A percentile compares a stretch with the other conserved stretches of the same genome.
Evolutionary conservation across 2,888 invertebrate genomes (phyloP).

Genomic region (Metallyticus violacea): DNA sequence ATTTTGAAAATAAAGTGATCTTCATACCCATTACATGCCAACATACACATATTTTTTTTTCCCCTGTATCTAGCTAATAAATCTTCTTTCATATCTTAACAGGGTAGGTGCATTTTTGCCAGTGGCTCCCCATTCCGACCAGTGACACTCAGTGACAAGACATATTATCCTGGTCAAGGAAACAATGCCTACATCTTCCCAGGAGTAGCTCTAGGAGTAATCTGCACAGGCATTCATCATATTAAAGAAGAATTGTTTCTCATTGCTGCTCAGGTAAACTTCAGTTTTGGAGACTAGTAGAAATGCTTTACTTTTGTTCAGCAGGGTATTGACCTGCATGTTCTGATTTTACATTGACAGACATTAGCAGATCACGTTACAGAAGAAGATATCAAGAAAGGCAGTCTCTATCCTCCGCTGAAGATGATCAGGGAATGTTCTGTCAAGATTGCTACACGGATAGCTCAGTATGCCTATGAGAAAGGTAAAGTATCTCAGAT

Average conservation of each 20-base stretch:
- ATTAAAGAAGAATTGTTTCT: conserved; percentile 93
- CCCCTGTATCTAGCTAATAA: not conserved
- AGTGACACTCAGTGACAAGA: conserved; percentile 73
- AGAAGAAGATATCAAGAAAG: conserved; percentile 74
- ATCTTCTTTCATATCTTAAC: conserved; percentile 33
- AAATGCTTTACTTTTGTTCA: not conserved
- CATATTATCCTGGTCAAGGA: conserved; percentile 90
- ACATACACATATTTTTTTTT: not conserved
- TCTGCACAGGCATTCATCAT: conserved; percentile 87
- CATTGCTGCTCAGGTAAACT: conserved; percentile 79
- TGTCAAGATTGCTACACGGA: conserved; percentile 80
- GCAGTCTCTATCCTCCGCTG: conserved; percentile 92
- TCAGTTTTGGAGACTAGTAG: not conserved
- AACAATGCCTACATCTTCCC: conserved; percentile 98
- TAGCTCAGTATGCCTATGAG: conserved; percentile 86
- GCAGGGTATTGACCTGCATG: not conserved
- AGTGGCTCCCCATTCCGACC: conserved; percentile 95
- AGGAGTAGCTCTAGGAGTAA: conserved; percentile 91
- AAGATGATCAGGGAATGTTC: conserved; percentile 82
- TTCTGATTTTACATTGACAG: conserved; percentile 44
- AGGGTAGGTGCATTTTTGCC: conserved; percentile 93
- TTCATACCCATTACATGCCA: too few relatives aligned
- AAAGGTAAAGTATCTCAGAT: conserved; percentile 57
- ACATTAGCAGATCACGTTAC: conserved; percentile 81
- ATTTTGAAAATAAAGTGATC: too few relatives aligned